Conservation (phyloP, 53 echinoderm and acorn worm species). For the Holothuria leucospilota region DNA sequence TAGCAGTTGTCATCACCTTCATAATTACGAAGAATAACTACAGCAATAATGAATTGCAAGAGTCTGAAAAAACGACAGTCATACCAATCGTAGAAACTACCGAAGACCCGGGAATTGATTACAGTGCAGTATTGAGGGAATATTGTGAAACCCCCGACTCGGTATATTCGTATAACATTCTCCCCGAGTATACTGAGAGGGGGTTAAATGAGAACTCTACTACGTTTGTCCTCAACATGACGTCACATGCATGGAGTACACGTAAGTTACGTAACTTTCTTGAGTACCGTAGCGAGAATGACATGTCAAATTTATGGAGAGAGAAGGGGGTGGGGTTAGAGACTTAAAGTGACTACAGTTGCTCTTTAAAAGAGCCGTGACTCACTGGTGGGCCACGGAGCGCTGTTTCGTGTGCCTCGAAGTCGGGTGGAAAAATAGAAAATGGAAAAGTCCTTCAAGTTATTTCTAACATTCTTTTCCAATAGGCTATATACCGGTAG, state of each 20-base stretch:
- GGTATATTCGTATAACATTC: not conserved
- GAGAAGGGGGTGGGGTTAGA: no score
- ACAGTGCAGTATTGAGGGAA: not conserved
- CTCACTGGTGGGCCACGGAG: no score
- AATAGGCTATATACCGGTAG: no score
- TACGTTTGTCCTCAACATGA: constrained; percentile 20
- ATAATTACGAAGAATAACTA: not conserved
- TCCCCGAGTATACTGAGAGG: not conserved
- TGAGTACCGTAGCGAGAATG: no score
- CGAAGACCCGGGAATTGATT: not conserved
- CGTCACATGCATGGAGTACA: constrained; percentile 43
- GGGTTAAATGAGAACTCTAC: constrained; percentile 8
- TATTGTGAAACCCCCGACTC: constrained; percentile 30
- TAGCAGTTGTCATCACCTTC: constrained; percentile 17
- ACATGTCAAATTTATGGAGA: no score
- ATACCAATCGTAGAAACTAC: not conserved
- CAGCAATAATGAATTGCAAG: not conserved
- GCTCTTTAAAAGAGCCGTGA: no score
- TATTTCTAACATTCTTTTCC: no score
- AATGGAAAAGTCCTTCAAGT: no score
- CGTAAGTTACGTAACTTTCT: constrained; percentile 3
- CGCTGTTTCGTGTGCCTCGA: no score
- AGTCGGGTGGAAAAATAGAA: no score
- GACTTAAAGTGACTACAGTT: no score
- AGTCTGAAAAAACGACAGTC: no score